Conservation (phyloP, 2,797 vertebrate species). For the Labroides dimidiatus region DNA sequence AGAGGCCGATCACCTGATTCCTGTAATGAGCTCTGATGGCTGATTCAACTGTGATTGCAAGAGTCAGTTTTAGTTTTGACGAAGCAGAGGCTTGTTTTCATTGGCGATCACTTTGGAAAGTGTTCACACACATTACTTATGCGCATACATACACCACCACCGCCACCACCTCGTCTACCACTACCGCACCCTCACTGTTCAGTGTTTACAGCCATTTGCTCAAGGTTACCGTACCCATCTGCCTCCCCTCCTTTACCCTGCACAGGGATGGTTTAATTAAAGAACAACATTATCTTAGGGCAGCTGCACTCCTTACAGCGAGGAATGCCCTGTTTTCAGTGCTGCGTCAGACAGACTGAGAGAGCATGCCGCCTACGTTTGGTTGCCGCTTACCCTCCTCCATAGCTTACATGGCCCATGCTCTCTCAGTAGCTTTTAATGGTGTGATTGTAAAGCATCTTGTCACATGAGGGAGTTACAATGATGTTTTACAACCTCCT, state of each 20-base stretch:
- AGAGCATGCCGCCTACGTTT: conserved; percentile 12
- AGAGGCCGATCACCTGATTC: conserved; percentile 43
- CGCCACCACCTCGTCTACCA: too few species aligned
- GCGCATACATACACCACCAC: conserved; percentile 1
- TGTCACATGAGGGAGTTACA: conserved; percentile 74
- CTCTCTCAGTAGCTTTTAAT: conserved; percentile 64
- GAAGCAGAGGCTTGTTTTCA: conserved; percentile 57
- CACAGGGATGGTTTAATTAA: conserved; percentile 82
- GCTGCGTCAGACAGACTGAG: conserved; percentile 55
- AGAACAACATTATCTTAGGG: conserved; percentile 84
- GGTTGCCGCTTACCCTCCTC: conserved; percentile 32
- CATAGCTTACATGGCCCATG: conserved; percentile 28
- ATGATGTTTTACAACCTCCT: conserved; percentile 72
- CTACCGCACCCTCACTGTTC: conserved; percentile 4
- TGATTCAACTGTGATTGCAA: conserved; percentile 52
- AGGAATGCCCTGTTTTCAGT: conserved; percentile 62
- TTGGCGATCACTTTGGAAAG: conserved; percentile 55
- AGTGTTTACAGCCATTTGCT: conserved; percentile 46
- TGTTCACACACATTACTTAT: conserved; percentile 5
- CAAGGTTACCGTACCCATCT: conserved; percentile 46
- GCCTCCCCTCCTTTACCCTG: conserved; percentile 43
- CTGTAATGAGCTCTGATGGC: conserved; percentile 56
- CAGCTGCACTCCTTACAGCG: conserved; percentile 59
- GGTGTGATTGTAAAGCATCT: conserved; percentile 72
- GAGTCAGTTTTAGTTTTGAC: conserved; percentile 53